phyloP scores from a whole-genome alignment of 2,797 vertebrate species.

The Catharus ustulatus region DNA sequence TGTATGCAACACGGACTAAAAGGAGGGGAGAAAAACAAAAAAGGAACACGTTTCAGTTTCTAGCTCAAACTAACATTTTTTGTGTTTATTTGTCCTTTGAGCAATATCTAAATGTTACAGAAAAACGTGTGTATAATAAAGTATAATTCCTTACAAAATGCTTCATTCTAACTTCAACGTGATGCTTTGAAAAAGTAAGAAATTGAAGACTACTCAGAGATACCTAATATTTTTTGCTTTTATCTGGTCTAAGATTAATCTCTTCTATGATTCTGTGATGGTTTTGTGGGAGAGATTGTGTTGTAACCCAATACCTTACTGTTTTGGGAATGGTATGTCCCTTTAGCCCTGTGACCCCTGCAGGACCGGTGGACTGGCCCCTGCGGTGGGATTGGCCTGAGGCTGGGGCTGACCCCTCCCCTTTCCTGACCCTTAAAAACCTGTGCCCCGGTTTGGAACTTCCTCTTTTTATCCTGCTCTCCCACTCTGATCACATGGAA shows the following conservation, averaged over 20 bases:
- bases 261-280: slow-evolving; percentile 47
- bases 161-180: background rate
- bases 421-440: too few relatives aligned
- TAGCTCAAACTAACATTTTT: slow-evolving; percentile 38
- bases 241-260: slow-evolving; percentile 21
- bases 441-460: too few relatives aligned
- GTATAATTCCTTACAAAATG: slow-evolving; percentile 56
- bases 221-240: background rate
- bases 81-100: background rate
- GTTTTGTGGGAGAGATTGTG: slow-evolving; percentile 48
- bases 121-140: slow-evolving; percentile 41
- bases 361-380: too few relatives aligned
- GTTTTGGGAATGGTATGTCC: too few relatives aligned
- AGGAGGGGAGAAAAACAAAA: background rate
- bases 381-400: too few relatives aligned
- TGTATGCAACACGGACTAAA: background rate
- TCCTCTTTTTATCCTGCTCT: too few relatives aligned
- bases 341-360: too few relatives aligned
- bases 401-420: too few relatives aligned
- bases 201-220: slow-evolving; percentile 30
- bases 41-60: slow-evolving; percentile 32
- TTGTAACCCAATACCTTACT: too few relatives aligned
- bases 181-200: slow-evolving; percentile 23
- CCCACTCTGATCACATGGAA: too few relatives aligned
- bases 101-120: slow-evolving; percentile 21